phyloP scores from a whole-genome alignment of 1,140 invertebrate species.

The Lasioglossum albipes region DNA sequence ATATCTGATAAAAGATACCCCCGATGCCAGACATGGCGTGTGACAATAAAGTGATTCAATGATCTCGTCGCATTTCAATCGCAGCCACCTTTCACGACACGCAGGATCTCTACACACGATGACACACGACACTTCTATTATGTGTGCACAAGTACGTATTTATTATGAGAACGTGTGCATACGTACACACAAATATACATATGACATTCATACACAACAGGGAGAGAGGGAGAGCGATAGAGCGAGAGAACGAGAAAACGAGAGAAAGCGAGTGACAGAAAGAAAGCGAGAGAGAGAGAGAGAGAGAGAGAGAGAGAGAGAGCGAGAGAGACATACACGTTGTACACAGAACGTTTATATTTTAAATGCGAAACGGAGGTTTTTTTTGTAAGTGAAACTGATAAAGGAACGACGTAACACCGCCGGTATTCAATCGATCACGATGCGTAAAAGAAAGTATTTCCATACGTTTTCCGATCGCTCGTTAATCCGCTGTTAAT shows the following conservation, averaged over 20 bases:
- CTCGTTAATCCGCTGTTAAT: slow-evolving; percentile 46
- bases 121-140: not conserved
- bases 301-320: no score
- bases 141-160: not conserved
- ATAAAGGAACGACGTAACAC: slow-evolving; percentile 33
- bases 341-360: slow-evolving; percentile 12
- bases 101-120: not conserved
- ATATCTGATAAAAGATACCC: slow-evolving; percentile 77
- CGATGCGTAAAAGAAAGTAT: slow-evolving; percentile 36
- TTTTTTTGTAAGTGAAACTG: slow-evolving; percentile 19
- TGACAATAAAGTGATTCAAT: slow-evolving; percentile 80
- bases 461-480: slow-evolving; percentile 33
- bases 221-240: no score
- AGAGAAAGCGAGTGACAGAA: no score
- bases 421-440: slow-evolving; percentile 42
- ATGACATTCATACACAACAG: no score
- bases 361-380: slow-evolving; percentile 27
- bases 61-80: slow-evolving; percentile 70
- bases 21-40: slow-evolving; percentile 78
- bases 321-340: no score
- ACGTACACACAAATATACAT: not conserved
- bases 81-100: slow-evolving; percentile 51
- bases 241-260: no score
- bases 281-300: no score
- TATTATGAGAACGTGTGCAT: slow-evolving; percentile 1